These are phyloP conservation scores for Bilobella aurantiaca DNA, from an alignment of 1,140 invertebrate genomes.

Conservation along the genomic window DNA sequence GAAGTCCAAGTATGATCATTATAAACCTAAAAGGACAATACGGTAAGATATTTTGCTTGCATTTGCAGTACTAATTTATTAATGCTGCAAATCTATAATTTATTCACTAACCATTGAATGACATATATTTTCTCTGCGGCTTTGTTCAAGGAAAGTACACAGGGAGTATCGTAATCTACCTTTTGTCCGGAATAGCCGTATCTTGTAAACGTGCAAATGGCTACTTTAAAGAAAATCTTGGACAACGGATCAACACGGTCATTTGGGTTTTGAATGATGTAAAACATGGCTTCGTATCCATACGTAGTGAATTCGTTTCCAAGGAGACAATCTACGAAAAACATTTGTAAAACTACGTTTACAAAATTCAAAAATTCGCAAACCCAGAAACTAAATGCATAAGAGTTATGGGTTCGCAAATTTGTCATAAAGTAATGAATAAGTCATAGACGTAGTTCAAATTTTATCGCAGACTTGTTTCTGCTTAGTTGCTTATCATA, in stretches of 20 bases:
- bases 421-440: conserved; percentile 73
- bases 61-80: too few relatives aligned
- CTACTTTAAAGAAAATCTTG: conserved; percentile 75
- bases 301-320: conserved; percentile 62
- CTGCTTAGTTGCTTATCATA: too few relatives aligned
- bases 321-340: conserved; percentile 80
- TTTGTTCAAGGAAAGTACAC: conserved; percentile 77
- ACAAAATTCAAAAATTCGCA: conserved; percentile 76
- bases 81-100: too few relatives aligned
- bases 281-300: conserved; percentile 65
- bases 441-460: too few relatives aligned
- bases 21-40: too few relatives aligned
- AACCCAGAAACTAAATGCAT: conserved; percentile 73
- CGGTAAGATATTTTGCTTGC: too few relatives aligned
- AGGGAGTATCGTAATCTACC: conserved; percentile 79
- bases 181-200: conserved; percentile 79
- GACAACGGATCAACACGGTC: conserved; percentile 75
- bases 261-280: conserved; percentile 78
- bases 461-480: too few relatives aligned
- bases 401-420: conserved; percentile 72
- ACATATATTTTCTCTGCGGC: conserved; percentile 95
- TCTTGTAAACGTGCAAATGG: conserved; percentile 86
- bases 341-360: conserved; percentile 82
- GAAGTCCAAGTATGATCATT: too few relatives aligned
- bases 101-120: conserved; percentile 61